A percentile compares a stretch with the other conserved stretches of the same genome.
phyloP scores from a whole-genome alignment of 1,140 invertebrate genomes.

The Drosophila sturtevanti region DNA sequence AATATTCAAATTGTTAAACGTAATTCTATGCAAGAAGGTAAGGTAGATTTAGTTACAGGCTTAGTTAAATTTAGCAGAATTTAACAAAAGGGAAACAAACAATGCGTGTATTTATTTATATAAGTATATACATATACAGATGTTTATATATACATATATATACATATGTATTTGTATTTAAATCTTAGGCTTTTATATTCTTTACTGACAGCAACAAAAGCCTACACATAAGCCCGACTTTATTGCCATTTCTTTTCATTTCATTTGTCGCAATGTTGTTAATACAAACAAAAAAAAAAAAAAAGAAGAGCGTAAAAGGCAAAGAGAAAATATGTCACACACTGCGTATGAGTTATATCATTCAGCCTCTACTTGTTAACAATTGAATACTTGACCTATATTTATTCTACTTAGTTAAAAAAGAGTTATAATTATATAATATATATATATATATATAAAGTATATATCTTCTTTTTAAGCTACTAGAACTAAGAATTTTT shows the following conservation, averaged over 20 bases:
- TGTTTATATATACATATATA: too few relatives aligned
- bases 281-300: too few relatives aligned
- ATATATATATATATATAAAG: too few relatives aligned
- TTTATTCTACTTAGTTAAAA: conserved; percentile 1
- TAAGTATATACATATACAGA: too few relatives aligned
- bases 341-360: conserved; percentile 46
- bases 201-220: not conserved
- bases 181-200: not conserved
- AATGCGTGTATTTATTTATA: too few relatives aligned
- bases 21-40: not conserved
- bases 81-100: too few relatives aligned
- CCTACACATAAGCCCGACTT: not conserved
- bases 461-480: not conserved
- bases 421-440: too few relatives aligned
- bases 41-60: not conserved
- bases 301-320: not conserved
- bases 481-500: too few relatives aligned
- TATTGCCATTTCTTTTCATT: conserved; percentile 23
- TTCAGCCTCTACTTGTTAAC: conserved; percentile 12
- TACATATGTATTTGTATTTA: too few relatives aligned
- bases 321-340: not conserved
- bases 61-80: too few relatives aligned
- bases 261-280: conserved; percentile 1
- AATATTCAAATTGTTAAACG: not conserved
- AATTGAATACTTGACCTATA: conserved; percentile 38